These are phyloP conservation scores for Hesperophylax magnus DNA, from an alignment of 1,140 invertebrate species.

Conservation along the genomic window DNA sequence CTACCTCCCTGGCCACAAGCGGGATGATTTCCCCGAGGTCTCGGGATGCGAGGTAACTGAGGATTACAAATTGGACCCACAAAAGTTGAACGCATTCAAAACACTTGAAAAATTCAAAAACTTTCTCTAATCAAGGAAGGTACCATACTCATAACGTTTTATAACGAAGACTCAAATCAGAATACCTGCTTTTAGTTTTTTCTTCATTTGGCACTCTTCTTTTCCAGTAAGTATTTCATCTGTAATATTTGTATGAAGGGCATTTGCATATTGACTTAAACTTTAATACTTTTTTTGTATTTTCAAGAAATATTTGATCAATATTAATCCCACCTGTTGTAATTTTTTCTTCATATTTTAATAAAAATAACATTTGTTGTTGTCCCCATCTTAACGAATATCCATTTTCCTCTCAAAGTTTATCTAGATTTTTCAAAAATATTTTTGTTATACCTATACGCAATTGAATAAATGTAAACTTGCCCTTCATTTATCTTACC, in stretches of 20 bases:
- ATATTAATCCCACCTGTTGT: no score
- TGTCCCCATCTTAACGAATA: no score
- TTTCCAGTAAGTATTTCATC: background rate
- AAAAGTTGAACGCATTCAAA: conserved; percentile 27
- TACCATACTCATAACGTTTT: background rate
- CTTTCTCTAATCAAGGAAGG: conserved; percentile 21
- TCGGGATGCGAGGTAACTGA: background rate
- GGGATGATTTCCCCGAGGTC: conserved; percentile 24
- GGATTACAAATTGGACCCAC: conserved; percentile 30
- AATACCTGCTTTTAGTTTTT: no score
- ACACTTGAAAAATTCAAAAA: conserved; percentile 33
- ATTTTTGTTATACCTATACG: no score
- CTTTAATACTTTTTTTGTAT: no score
- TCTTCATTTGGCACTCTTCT: background rate
- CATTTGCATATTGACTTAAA: background rate
- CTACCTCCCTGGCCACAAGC: background rate
- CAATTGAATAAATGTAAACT: no score
- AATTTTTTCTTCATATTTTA: no score
- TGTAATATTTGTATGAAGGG: background rate
- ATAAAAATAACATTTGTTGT: no score
- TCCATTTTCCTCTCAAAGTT: no score
- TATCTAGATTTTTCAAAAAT: no score
- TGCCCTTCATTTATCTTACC: no score
- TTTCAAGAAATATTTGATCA: no score
- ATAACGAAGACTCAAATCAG: background rate